A percentile compares a stretch with the other conserved stretches of the same genome.
phyloP scores from a whole-genome alignment of 2,888 invertebrate species.

The Mamestra brassicae region DNA sequence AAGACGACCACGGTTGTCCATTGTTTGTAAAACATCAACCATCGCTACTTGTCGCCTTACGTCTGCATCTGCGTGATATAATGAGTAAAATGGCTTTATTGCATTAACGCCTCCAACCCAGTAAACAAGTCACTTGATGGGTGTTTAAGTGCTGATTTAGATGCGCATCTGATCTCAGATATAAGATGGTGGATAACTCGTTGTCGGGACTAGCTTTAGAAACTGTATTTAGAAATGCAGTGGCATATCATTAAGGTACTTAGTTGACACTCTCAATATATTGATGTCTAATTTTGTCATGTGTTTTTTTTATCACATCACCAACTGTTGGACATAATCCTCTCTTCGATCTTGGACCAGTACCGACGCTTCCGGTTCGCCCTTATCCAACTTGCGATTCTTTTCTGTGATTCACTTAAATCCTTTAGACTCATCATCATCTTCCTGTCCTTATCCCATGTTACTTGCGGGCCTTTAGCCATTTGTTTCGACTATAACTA shows the following conservation, averaged over 20 bases:
- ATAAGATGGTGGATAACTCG: conserved; percentile 5
- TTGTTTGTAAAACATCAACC: conserved; percentile 70
- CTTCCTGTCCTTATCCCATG: no score
- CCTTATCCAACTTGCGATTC: background rate
- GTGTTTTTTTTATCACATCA: no score
- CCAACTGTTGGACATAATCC: background rate
- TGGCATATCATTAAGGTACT: background rate
- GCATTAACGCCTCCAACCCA: conserved; percentile 42
- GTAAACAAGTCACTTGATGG: conserved; percentile 28
- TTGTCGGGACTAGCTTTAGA: background rate
- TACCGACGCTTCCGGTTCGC: background rate
- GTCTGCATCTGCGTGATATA: conserved; percentile 16
- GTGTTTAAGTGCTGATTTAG: conserved; percentile 37
- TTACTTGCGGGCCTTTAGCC: no score
- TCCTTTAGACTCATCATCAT: no score
- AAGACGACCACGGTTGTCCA: conserved; percentile 65
- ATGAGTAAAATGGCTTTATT: conserved; percentile 41
- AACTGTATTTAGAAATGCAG: no score
- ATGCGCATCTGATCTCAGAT: conserved; percentile 27
- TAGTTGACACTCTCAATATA: background rate
- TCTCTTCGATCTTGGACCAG: background rate
- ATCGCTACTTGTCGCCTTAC: conserved; percentile 26
- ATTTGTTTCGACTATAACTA: no score
- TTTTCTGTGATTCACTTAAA: no score
- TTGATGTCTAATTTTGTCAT: background rate